phyloP scores from a whole-genome alignment of 2,888 invertebrate genomes.

The Theodoxus fluviatilis region DNA sequence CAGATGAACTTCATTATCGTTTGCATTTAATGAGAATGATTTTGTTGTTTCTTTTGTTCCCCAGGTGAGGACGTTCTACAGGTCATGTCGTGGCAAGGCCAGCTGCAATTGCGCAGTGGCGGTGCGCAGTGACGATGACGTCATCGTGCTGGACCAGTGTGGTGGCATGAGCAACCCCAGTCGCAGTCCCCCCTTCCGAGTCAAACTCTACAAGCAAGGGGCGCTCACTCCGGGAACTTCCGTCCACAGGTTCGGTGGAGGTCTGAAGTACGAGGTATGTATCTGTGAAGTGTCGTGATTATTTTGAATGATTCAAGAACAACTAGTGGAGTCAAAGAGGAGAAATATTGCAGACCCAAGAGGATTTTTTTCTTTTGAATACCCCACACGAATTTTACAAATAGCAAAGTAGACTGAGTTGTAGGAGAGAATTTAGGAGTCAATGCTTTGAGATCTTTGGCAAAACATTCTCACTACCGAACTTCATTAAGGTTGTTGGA shows the following conservation, averaged over 20 bases:
- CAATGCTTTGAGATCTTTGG: background rate
- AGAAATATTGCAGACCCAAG: too few relatives aligned
- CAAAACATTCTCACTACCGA: too few relatives aligned
- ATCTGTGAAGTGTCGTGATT: background rate
- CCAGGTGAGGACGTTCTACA: constrained; percentile 35
- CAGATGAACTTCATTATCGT: background rate
- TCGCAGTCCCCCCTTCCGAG: constrained; percentile 26
- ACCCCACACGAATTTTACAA: too few relatives aligned
- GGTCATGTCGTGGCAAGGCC: constrained; percentile 30
- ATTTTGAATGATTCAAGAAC: too few relatives aligned
- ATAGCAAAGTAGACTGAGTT: background rate
- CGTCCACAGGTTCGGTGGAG: constrained; percentile 31
- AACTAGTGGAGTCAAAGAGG: too few relatives aligned
- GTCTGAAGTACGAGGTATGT: constrained; percentile 35
- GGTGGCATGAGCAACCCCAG: constrained; percentile 24
- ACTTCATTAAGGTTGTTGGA: too few relatives aligned
- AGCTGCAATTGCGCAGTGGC: constrained; percentile 44
- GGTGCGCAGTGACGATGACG: constrained; percentile 41
- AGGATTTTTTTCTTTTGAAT: too few relatives aligned
- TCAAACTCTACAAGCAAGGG: constrained; percentile 37
- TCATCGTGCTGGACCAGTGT: constrained; percentile 44
- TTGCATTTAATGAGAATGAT: background rate
- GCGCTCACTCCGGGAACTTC: constrained; percentile 36
- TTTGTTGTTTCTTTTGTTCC: background rate
- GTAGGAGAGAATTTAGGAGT: background rate